phyloP scores from a whole-genome alignment of 1,140 invertebrate genomes.

The Tetranychus urticae region DNA sequence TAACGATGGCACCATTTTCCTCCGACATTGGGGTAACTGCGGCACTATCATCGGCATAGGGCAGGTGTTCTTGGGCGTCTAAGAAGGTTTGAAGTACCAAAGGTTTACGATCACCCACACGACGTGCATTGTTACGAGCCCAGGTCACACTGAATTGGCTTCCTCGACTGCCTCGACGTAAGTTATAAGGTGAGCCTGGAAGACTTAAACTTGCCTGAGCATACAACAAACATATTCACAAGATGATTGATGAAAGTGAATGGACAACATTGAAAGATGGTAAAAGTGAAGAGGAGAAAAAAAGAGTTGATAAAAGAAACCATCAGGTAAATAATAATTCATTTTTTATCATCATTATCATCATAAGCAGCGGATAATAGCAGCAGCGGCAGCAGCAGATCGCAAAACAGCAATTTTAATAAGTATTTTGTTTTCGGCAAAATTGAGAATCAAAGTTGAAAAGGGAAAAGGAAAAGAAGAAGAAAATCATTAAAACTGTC shows the following conservation, averaged over 20 bases:
- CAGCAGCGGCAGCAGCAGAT: too few species aligned
- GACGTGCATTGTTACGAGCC: slow-evolving; percentile 39
- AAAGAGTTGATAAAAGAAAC: too few species aligned
- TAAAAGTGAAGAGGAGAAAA: neutral
- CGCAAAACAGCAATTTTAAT: too few species aligned
- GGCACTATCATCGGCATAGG: slow-evolving; percentile 88
- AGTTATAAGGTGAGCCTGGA: slow-evolving; percentile 80
- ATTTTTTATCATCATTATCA: too few species aligned
- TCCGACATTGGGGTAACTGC: slow-evolving; percentile 94
- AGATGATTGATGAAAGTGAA: too few species aligned
- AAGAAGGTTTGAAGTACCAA: slow-evolving; percentile 77
- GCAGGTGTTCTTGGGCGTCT: slow-evolving; percentile 83
- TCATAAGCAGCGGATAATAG: too few species aligned
- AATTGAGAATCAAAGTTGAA: too few species aligned
- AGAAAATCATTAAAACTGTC: too few species aligned
- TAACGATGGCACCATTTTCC: slow-evolving; percentile 79
- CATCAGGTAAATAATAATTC: too few species aligned
- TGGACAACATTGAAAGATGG: too few species aligned
- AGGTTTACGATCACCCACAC: slow-evolving; percentile 58
- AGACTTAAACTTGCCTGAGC: slow-evolving; percentile 77
- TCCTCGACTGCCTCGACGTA: slow-evolving; percentile 53
- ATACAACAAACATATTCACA: neutral
- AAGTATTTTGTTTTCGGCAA: too few species aligned
- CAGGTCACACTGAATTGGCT: slow-evolving; percentile 54
- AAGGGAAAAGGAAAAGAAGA: too few species aligned